Conservation (phyloP, 1,140 invertebrate species). For the Lethocerus indicus region DNA sequence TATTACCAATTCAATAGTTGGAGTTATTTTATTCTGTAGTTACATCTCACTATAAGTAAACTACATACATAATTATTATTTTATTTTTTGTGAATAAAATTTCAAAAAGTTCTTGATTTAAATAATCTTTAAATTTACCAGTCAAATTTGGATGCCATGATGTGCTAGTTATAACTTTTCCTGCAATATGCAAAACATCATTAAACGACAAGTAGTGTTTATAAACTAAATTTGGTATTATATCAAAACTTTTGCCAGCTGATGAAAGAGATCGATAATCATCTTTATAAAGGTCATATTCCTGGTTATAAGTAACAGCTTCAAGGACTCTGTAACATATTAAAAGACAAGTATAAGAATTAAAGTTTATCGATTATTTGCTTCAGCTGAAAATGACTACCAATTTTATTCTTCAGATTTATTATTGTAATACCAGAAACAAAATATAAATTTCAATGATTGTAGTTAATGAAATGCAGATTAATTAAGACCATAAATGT, state of each 20-base stretch:
- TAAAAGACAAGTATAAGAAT: neutral
- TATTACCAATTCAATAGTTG: too few relatives aligned
- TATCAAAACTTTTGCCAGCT: conserved; percentile 21
- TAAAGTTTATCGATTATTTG: neutral
- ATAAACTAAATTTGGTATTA: conserved; percentile 22
- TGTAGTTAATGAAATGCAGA: neutral
- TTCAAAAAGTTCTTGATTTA: neutral
- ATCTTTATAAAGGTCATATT: conserved; percentile 43
- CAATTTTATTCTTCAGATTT: neutral
- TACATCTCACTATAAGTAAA: too few relatives aligned
- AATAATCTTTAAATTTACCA: conserved; percentile 8
- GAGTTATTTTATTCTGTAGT: too few relatives aligned
- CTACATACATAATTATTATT: too few relatives aligned
- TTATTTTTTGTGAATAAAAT: neutral
- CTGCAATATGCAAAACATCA: conserved; percentile 34
- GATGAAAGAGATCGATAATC: conserved; percentile 36
- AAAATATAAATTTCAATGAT: neutral
- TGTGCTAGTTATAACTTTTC: conserved; percentile 42
- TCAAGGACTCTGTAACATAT: conserved; percentile 12
- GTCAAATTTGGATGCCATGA: conserved; percentile 50
- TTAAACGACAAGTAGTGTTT: conserved; percentile 41
- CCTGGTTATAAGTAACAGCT: conserved; percentile 16
- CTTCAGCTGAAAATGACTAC: neutral
- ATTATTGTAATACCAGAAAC: neutral
- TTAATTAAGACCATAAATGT: neutral